A percentile compares a stretch with the other conserved stretches of the same genome.
These are phyloP conservation scores for Plebejus melissa DNA, from an alignment of 2,888 invertebrate species.

Conservation along the genomic window DNA sequence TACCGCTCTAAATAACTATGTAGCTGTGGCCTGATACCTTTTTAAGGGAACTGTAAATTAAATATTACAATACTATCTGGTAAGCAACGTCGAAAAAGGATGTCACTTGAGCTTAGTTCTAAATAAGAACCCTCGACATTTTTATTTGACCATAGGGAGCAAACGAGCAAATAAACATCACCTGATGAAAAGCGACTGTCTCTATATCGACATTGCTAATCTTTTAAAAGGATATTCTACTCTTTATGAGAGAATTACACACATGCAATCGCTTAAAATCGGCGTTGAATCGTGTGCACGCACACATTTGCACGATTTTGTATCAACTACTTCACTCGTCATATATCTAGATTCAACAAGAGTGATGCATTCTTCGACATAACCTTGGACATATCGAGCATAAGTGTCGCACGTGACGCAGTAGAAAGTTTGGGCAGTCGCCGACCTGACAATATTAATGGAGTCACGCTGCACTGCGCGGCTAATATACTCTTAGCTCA, in stretches of 20 bases:
- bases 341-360: background rate
- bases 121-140: too few relatives aligned
- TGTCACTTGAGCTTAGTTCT: background rate
- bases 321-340: background rate
- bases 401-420: background rate
- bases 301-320: background rate
- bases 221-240: background rate
- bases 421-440: constrained; percentile 2
- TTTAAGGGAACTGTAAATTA: background rate
- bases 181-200: background rate
- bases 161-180: background rate
- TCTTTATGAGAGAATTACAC: too few relatives aligned
- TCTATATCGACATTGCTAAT: background rate
- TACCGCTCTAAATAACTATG: background rate
- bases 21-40: too few relatives aligned
- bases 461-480: background rate
- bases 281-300: background rate
- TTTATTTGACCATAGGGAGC: background rate
- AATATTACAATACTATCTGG: background rate
- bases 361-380: background rate
- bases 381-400: background rate
- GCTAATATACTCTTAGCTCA: background rate
- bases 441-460: constrained; percentile 7
- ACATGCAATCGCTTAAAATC: background rate
- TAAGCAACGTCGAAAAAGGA: background rate